Base-by-base conservation (phyloP, 2,797 vertebrate genomes). In the Bucorvus abyssinicus region DNA sequence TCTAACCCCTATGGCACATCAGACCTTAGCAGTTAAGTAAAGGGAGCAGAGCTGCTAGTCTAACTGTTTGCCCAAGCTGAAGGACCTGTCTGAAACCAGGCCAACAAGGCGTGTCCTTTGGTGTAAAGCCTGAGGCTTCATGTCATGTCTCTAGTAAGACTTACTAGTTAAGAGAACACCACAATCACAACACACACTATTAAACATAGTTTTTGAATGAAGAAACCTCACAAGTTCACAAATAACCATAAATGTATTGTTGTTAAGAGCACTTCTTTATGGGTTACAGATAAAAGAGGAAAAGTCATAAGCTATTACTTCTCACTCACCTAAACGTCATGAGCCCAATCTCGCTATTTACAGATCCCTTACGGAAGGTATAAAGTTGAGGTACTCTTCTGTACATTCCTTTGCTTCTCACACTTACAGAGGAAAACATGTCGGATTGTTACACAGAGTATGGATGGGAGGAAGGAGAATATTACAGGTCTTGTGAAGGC, bases 131-230 rank as follows among this genome's bases (percentile, higher is more conserved):
- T 68, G 42, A 94, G 19, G 49, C 36, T 83, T 71, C 47, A 67
- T 40, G 34, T 63, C 40, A 26, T 0, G 0, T 10, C 27, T 59
- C 47, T 79, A 17, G 22, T 38, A 78, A 29, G 16, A 44, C 20
- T 77, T 47, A 17, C 9, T 23, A 75, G 23, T 40, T 57, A 69
- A 63, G 38, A 86, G 45, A 59, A 6, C 30, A 42, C 26, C n/a
- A 80, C 0, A 11, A 34, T 44, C 52, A 82, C 36, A 71, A 40
- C 29, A 83, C 6, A 22, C 14, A 21, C 12, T 67, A 36, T 20
- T 69, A 70, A 89, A 67, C 2, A 17, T 32, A 34, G 12, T n/a
- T 63, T n/a, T 40, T 56, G 42, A 69, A 84, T 24, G 27, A 90
- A 78, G 50, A 78, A 84, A 82, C 9, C 32, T 84, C 81, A 23